phyloP scores from a whole-genome alignment of 2,113 vertebrate species.

The Silurus asotus region DNA sequence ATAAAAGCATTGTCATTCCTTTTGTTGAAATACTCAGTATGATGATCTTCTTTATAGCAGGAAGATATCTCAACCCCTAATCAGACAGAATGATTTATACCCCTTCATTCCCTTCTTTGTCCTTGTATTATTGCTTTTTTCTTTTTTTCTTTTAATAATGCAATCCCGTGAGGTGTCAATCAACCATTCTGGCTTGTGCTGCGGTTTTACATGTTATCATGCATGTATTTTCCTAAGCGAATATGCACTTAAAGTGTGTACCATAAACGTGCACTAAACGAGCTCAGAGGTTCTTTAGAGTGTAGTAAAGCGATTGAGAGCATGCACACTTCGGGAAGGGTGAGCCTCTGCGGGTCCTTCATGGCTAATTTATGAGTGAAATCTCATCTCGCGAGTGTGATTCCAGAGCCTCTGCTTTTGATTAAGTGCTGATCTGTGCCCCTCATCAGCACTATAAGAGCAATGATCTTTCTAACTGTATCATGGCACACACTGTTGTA shows the following conservation, averaged over 20 bases:
- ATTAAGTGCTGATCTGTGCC: conserved; percentile 44
- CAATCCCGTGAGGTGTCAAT: conserved; percentile 1
- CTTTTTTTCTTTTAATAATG: neutral
- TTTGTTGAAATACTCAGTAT: neutral
- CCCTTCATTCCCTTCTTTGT: neutral
- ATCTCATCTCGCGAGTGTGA: conserved; percentile 32
- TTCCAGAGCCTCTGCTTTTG: conserved; percentile 51
- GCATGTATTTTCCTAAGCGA: neutral
- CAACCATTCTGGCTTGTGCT: neutral
- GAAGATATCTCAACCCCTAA: neutral
- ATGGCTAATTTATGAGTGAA: conserved; percentile 47
- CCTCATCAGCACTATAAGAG: conserved; percentile 52
- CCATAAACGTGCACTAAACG: conserved; percentile 29
- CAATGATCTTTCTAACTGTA: conserved; percentile 38
- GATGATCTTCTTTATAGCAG: neutral
- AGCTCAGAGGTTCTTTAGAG: conserved; percentile 17
- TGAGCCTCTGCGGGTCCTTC: conserved; percentile 6
- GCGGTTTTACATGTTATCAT: neutral
- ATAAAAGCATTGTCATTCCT: neutral
- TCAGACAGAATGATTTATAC: neutral
- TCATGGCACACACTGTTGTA: conserved; percentile 31
- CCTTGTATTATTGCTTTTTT: neutral
- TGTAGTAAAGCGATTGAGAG: conserved; percentile 32
- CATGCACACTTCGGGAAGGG: neutral
- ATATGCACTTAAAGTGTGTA: conserved; percentile 31